Percentiles rank a stretch among this genome's conserved stretches.
These are phyloP conservation scores for Nomada hirtipes DNA, from an alignment of 2,888 invertebrate species.

Conservation along the genomic window DNA sequence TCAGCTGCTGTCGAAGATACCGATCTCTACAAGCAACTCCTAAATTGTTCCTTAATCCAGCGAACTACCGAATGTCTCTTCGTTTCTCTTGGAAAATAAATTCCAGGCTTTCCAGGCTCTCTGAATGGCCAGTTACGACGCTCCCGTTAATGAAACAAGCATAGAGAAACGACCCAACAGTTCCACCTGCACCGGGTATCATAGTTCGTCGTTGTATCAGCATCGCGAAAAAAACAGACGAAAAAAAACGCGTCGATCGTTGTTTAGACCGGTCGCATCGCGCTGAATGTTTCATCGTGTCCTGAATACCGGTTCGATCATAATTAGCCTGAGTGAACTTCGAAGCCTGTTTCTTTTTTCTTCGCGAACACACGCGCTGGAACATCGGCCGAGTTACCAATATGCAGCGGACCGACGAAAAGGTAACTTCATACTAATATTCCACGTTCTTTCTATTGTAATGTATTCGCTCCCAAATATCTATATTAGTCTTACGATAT, in stretches of 20 bases:
- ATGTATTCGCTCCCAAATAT: no score
- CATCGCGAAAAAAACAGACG: neutral
- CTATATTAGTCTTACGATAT: no score
- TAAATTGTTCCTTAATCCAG: constrained; percentile 25
- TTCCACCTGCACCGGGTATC: constrained; percentile 12
- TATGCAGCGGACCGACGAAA: neutral
- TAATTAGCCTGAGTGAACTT: constrained; percentile 50
- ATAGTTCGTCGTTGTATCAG: constrained; percentile 25
- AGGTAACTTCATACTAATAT: neutral
- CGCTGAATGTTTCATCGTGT: neutral
- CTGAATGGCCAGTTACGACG: neutral
- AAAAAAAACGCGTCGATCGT: constrained; percentile 18
- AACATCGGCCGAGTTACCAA: neutral
- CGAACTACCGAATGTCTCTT: neutral
- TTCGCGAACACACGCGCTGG: neutral
- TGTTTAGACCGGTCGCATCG: constrained; percentile 35
- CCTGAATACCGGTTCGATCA: constrained; percentile 38
- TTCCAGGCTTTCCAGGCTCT: neutral
- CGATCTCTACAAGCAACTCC: constrained; percentile 1
- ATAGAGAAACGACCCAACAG: neutral
- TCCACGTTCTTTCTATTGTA: neutral
- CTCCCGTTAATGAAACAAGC: constrained; percentile 21
- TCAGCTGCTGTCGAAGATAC: constrained; percentile 3
- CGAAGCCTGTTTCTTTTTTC: neutral
- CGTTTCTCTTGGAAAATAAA: neutral